Conservation (phyloP, 2,113 vertebrate species). For the Hippocampus comes region DNA sequence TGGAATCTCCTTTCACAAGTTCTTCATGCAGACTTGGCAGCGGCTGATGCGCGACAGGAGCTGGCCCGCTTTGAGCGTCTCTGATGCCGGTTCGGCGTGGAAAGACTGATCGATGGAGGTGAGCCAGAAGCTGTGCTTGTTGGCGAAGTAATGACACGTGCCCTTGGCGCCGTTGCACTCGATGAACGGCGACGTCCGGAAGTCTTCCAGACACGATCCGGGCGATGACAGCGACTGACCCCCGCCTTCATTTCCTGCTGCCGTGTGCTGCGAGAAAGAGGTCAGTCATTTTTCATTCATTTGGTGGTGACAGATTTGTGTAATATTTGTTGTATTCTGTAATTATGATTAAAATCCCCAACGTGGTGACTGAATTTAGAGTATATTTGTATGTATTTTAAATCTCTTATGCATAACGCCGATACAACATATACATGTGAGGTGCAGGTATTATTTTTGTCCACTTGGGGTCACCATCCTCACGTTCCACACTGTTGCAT, state of each 20-base stretch:
- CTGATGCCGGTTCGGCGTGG: conserved; percentile 76
- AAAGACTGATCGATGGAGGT: conserved; percentile 83
- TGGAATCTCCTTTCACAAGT: conserved; percentile 76
- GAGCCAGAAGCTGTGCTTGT: conserved; percentile 98
- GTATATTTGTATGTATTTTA: too few species aligned
- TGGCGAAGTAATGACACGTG: conserved; percentile 95
- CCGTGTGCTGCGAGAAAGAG: conserved; percentile 82
- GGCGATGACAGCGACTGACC: conserved; percentile 94
- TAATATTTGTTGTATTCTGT: neutral
- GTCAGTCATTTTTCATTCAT: neutral
- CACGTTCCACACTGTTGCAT: too few species aligned
- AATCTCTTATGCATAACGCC: too few species aligned
- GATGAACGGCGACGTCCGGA: conserved; percentile 93
- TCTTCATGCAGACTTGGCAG: conserved; percentile 99
- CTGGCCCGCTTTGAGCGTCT: conserved; percentile 93
- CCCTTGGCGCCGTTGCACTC: conserved; percentile 94
- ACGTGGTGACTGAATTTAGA: too few species aligned
- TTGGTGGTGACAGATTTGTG: neutral
- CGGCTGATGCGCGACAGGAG: conserved; percentile 91
- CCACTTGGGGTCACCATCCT: too few species aligned
- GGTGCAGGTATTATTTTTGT: too few species aligned
- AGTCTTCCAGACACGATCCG: conserved; percentile 95
- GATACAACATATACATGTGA: too few species aligned
- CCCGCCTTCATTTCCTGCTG: conserved; percentile 90
- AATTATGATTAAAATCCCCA: too few species aligned